Conservation (phyloP, 2,888 invertebrate genomes). For the Sinohyriopsis cumingii region DNA sequence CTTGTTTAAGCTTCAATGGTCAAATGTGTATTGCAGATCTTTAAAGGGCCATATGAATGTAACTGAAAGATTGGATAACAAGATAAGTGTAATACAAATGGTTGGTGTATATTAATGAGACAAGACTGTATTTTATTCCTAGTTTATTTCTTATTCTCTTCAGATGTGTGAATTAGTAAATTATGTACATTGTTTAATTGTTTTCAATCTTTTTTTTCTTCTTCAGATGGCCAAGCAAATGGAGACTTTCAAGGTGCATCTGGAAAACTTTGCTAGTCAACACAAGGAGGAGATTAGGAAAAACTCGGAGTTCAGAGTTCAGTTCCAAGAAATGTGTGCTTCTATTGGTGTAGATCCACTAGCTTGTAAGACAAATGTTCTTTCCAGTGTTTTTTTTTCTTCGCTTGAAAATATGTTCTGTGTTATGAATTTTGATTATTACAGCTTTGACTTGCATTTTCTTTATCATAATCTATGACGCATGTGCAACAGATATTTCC, state of each 20-base stretch:
- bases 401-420: neutral
- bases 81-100: too few relatives aligned
- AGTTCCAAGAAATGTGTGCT: constrained; percentile 99
- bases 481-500: too few relatives aligned
- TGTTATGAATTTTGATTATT: neutral
- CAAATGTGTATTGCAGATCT: too few relatives aligned
- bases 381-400: neutral
- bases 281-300: constrained; percentile 96
- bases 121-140: too few relatives aligned
- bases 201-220: neutral
- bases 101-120: too few relatives aligned
- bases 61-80: too few relatives aligned
- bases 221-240: constrained; percentile 87
- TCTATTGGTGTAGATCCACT: constrained; percentile 98
- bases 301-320: constrained; percentile 92
- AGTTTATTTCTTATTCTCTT: too few relatives aligned
- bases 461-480: neutral
- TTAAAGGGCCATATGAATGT: too few relatives aligned
- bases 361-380: constrained; percentile 80
- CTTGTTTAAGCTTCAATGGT: too few relatives aligned
- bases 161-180: neutral
- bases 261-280: constrained; percentile 96
- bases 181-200: neutral
- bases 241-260: constrained; percentile 90
- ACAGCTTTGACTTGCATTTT: neutral